Evolutionary conservation across 2,113 vertebrate species (phyloP).

Genomic region (Sinosuthora webbiana): DNA sequence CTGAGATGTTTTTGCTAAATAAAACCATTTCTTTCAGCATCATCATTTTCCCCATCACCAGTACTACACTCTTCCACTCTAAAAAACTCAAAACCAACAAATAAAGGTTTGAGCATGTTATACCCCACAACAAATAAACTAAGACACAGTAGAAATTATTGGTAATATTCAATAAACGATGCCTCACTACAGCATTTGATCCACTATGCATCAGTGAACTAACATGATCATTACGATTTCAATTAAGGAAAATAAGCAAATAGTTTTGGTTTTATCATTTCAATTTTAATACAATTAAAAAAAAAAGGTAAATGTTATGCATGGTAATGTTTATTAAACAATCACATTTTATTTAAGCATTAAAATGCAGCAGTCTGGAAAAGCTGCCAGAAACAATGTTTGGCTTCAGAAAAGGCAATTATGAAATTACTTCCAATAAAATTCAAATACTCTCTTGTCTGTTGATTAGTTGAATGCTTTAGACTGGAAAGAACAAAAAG

Average conservation of each 20-base stretch:
- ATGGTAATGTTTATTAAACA: slow-evolving; percentile 67
- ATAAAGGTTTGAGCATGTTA: neutral
- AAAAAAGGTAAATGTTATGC: slow-evolving; percentile 60
- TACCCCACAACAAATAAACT: neutral
- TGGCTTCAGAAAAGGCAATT: slow-evolving; percentile 68
- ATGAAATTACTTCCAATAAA: slow-evolving; percentile 60
- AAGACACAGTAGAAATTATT: neutral
- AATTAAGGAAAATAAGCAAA: slow-evolving; percentile 64
- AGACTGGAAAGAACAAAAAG: slow-evolving; percentile 60
- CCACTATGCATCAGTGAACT: neutral
- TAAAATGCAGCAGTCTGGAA: slow-evolving; percentile 64
- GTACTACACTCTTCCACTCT: neutral
- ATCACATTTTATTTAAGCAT: slow-evolving; percentile 70
- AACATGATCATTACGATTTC: neutral
- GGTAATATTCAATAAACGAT: neutral
- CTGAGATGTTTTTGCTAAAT: neutral
- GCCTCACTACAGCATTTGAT: neutral
- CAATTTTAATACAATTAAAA: slow-evolving; percentile 67
- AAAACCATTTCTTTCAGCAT: neutral
- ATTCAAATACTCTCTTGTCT: slow-evolving; percentile 46
- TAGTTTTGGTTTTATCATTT: slow-evolving; percentile 57
- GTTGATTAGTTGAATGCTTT: slow-evolving; percentile 68
- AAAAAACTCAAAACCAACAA: neutral
- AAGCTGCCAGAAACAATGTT: slow-evolving; percentile 68
- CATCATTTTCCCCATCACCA: neutral